Base-by-base conservation (phyloP, 2,888 invertebrate genomes). In the Cantharis rustica region DNA sequence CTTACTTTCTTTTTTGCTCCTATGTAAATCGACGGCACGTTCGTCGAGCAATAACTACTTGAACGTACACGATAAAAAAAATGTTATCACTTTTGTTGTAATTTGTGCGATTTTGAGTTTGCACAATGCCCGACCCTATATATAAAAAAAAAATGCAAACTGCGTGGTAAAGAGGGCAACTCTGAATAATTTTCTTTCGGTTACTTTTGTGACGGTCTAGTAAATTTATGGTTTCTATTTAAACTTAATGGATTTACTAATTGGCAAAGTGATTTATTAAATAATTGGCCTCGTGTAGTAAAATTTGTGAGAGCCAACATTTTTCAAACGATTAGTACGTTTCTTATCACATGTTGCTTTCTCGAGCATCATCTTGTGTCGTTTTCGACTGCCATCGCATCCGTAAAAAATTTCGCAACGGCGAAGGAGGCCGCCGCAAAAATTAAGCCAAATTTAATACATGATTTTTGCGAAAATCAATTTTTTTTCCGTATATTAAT, bases 291-390 rank as follows among this genome's bases (percentile, higher is more conserved):
- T 66, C 23, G 4, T 23, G 17, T 66, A n/a, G 16, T 20, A 20
- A 63, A 16, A 63, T 13, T 20, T 23, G 64, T 66, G 17, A 13
- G 10, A 16, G 64, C 10, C 20, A 20, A 66, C 20, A 23, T 66
- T 62, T 73, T 73, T 69, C 17, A 63, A 26, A 26, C 63, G 68
- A 63, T 9, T 62, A 69, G 69, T 73, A 73, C 62, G 23, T 26
- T 61, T 66, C 13, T 66, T 66, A 66, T 72, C 72, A 72, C 66
- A 72, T 72, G 72, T 72, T 31, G 26, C 23, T 15, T 71, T 62
- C 69, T 47, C 61, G n/a, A 47, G 47, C n/a, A 47, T 47, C 13
- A 47, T 47, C n/a, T n/a, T 13, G 13, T 4, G 47, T 61, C 72
- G 31, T 62, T 71, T 64, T 66, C 17, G 13, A 4, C 64, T n/a